Percentiles rank a stretch among this genome's conserved stretches.
Conservation (phyloP, 2,797 vertebrate species). For the Emys orbicularis region DNA sequence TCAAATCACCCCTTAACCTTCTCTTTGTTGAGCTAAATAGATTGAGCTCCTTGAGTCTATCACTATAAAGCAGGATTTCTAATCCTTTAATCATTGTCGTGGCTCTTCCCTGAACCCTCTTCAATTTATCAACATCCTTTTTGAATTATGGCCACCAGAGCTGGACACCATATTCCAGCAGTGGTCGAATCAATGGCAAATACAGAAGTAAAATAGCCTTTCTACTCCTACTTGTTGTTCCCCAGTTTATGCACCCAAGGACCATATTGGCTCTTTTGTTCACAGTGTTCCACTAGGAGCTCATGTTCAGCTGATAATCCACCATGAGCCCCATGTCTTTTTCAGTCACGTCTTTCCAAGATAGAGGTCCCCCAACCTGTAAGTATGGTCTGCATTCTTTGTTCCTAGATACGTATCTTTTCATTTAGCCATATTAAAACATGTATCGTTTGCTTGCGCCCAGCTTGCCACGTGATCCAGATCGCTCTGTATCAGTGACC, state of each 20-base stretch:
- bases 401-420: too few species aligned
- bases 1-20: too few species aligned
- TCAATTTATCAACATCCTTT: too few species aligned
- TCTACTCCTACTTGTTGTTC: not conserved
- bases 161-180: too few species aligned
- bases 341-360: not conserved
- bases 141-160: too few species aligned
- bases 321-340: not conserved
- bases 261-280: accelerated
- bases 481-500: too few species aligned
- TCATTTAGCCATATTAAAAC: not conserved
- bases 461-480: not conserved
- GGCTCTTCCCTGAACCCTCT: too few species aligned
- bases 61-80: too few species aligned
- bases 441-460: not conserved
- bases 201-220: too few species aligned
- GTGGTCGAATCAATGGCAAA: not conserved
- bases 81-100: too few species aligned
- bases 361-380: not conserved
- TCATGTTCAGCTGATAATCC: not conserved
- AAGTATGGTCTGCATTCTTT: not conserved
- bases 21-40: too few species aligned
- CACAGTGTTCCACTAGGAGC: accelerated
- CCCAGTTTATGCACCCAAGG: not conserved
- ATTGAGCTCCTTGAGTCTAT: too few species aligned